These are phyloP conservation scores for Elysia crispata DNA, from an alignment of 2,888 invertebrate species.

Conservation along the genomic window DNA sequence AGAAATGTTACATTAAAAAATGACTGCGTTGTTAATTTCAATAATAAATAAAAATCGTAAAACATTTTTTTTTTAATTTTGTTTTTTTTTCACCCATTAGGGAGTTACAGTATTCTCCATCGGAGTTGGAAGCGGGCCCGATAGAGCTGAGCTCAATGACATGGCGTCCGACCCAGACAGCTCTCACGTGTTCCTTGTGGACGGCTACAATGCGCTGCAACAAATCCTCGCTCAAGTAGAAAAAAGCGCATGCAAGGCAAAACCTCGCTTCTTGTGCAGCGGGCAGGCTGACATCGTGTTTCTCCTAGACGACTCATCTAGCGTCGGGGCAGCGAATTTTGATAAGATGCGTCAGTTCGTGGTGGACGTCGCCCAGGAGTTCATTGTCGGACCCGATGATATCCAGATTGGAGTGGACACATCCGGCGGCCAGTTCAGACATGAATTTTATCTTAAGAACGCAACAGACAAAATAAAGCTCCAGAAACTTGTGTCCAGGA, in stretches of 20 bases:
- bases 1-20: too few species aligned
- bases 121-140: constrained; percentile 63
- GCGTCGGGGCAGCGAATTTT: constrained; percentile 63
- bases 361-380: constrained; percentile 59
- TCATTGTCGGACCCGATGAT: constrained; percentile 60
- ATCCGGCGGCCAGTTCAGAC: constrained; percentile 57
- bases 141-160: constrained; percentile 59
- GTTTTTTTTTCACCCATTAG: too few species aligned
- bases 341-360: constrained; percentile 64
- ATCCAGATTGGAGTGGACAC: constrained; percentile 65
- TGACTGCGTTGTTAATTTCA: too few species aligned
- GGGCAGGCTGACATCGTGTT: constrained; percentile 68
- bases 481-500: constrained; percentile 29
- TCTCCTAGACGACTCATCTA: constrained; percentile 66
- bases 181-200: constrained; percentile 66
- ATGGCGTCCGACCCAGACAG: constrained; percentile 68
- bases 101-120: constrained; percentile 67
- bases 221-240: constrained; percentile 62
- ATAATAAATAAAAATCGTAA: too few species aligned
- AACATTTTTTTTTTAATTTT: too few species aligned
- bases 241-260: constrained; percentile 52
- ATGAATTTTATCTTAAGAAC: constrained; percentile 62
- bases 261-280: constrained; percentile 54
- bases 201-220: constrained; percentile 62
- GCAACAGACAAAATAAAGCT: constrained; percentile 50